Evolutionary conservation across 2,113 vertebrate genomes (phyloP), one percentile per base, ranked within the genome.

Genomic region (Dinomys branickii): DNA sequence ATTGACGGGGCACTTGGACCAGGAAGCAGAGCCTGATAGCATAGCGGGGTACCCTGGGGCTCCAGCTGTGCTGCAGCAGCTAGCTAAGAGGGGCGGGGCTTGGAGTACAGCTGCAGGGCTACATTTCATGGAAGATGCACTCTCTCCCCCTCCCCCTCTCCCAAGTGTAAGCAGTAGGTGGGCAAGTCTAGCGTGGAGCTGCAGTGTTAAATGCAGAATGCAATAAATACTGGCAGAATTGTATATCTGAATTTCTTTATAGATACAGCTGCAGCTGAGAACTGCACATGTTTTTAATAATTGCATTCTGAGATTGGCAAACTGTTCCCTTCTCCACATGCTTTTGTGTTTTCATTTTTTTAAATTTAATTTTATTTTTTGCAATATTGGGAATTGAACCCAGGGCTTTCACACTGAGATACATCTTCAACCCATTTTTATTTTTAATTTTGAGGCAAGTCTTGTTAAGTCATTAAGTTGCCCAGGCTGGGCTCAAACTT

Each of bases 121-220:
- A 28, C 0, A 2, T 33, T 63, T 63, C 50, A n/a, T 11, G 52
- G 83, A 71, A 35, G 61, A 10, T 22, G 30, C 5, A 0, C 44
- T 7, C 24, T 84, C 56, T 2, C 65, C 61, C 19, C 56, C 19
- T 2, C 12, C n/a, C 44, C 30, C 56, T 28, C 10, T 44, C 38
- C 28, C 0, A 3, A 2, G 0, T 3, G 8, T 7, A 69, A 94
- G 81, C 12, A 12, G n/a, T 44, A 13, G 19, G 26, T 0, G 28
- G 44, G 19, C 30, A 73, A 20, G 67, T 22, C 67, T 24, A 17
- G 30, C 12, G 58, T 11, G 16, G 8, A 44, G 22, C 5, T 50
- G 17, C 47, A 5, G 33, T 19, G 14, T 69, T 56, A 59, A 75
- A 41, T 30, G 26, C 33, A 58, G 56, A 92, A n/a, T 17, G 75